Evolutionary conservation across 23 tunicate genomes (phyloP), one percentile per base, ranked within the genome.

Genomic region (Halocynthia roretzi): DNA sequence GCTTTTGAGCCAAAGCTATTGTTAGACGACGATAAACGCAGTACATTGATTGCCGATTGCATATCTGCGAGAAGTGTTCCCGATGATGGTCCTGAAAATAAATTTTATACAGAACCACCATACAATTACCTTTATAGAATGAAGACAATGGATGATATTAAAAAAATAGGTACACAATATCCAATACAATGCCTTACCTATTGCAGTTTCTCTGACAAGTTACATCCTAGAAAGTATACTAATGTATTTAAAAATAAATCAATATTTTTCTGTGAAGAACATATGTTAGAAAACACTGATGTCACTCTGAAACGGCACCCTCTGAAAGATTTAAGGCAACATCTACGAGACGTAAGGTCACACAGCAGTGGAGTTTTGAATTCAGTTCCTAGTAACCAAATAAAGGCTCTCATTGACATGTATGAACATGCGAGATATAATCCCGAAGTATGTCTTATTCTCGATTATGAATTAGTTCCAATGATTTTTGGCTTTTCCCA

Each of bases 391-490:
- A 75, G 79, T 64, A 70, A 50, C 53, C 96, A 89, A 11, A 61
- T 89, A 54, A 83, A 83, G 15, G 78, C 84, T n/a, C 44, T 84
- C n/a, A 69, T 85, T 5, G 96, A 83, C 52, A 44, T 69, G 44
- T 89, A 89, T 63, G 54, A 63, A 44, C 88, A 89, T n/a, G 96
- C 96, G 0, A 65, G 96, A 6, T 83, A 69, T 58, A 82, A 83
- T 7, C 67, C 81, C 14, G 96, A 89, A 80, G 96, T 89, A 51
- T 71, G 75, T 5, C 56, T 50, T 31, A 31, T 31, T 31, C 44
- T 4, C 4, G 44, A 31, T 31, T 31, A 48, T 10, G 19, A 71
- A 71, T 9, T 51, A 44, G 10, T 48, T 71, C 51, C 17, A 51
- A 48, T 71, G 14, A 48, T 50, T 52, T 74, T 31, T 31, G 44